Base-by-base conservation (phyloP, 2,113 vertebrate genomes). In the Muscicapa adusta region DNA sequence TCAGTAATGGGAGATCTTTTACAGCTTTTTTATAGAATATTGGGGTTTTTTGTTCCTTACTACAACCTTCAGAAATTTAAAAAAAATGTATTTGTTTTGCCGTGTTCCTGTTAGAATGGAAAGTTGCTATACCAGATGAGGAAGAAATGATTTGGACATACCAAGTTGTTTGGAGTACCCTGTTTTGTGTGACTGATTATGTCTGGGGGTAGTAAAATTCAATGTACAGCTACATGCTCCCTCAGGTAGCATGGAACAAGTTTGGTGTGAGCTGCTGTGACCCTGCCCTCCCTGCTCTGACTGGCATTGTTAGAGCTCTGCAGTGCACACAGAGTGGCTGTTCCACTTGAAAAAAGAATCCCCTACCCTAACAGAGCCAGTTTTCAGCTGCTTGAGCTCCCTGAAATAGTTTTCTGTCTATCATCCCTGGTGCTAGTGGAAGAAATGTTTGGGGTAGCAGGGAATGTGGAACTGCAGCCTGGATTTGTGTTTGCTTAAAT, bases 241-340 rank as follows among this genome's bases (percentile, higher is more conserved):
- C 28, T 70, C 28, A 47, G 60, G 47, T 88, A 26, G 40, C 43
- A n/a, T 14, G 7, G 38, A 48, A 40, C 33, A 65, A 34, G 12
- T 38, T 40, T 36, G 73, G 6, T 60, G 11, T 43, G 57, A 94
- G 57, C 47, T 57, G 24, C 67, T 34, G 76, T 79, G 71, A 9
- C 73, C 33, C 45, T 80, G 40, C 57, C 33, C 14, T 58, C 43
- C 15, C 42, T 76, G 26, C 67, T 53, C 42, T 18, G 36, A 19
- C 26, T 78, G 45, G 22, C 13, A 1, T 18, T 33, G 54, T 61
- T 56, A 56, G 14, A 51, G 54, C 62, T 56, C 54, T 43, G 58
- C 48, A 61, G 45, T 6, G 5, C 1, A 1, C 0, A 0, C 22
- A 36, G 36, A 20, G 53, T 26, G 36, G 36, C 43, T 45, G 53